Conservation (phyloP, 2,113 vertebrate species). For the Microcebus murinus region DNA sequence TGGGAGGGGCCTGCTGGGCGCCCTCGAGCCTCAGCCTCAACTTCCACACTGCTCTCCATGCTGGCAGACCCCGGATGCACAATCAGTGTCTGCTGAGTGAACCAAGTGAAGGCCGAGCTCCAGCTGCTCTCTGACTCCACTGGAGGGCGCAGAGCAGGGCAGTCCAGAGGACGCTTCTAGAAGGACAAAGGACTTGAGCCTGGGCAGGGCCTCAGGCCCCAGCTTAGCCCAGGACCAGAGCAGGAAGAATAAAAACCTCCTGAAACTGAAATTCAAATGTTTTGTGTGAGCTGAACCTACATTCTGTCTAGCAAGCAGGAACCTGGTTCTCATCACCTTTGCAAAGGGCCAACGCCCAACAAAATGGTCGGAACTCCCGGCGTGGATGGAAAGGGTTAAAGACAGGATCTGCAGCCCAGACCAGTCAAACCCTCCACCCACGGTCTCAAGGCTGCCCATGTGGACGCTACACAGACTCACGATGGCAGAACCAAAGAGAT, state of each 20-base stretch:
- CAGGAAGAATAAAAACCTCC: not conserved
- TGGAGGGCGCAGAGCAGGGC: not conserved
- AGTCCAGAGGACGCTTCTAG: fast-evolving
- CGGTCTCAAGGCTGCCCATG: no score
- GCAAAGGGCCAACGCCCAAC: not conserved
- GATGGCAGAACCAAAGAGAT: not conserved
- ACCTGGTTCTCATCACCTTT: not conserved
- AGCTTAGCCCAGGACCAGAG: not conserved
- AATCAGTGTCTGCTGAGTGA: not conserved
- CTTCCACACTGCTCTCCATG: not conserved
- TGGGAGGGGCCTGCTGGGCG: not conserved
- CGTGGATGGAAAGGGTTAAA: not conserved
- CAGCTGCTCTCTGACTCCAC: no score
- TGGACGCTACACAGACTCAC: not conserved
- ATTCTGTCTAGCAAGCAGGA: not conserved
- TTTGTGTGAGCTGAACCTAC: not conserved
- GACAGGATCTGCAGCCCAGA: not conserved
- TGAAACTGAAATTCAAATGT: not conserved
- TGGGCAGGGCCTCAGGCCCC: no score
- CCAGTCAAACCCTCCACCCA: not conserved
- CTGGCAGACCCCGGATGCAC: not conserved
- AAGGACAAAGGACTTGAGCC: not conserved
- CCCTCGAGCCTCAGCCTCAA: not conserved
- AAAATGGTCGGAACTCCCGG: not conserved
- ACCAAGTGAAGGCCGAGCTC: not conserved